A percentile compares a stretch with the other conserved stretches of the same genome.
Conservation (phyloP, 2,113 vertebrate genomes). For the Pogona vitticeps region DNA sequence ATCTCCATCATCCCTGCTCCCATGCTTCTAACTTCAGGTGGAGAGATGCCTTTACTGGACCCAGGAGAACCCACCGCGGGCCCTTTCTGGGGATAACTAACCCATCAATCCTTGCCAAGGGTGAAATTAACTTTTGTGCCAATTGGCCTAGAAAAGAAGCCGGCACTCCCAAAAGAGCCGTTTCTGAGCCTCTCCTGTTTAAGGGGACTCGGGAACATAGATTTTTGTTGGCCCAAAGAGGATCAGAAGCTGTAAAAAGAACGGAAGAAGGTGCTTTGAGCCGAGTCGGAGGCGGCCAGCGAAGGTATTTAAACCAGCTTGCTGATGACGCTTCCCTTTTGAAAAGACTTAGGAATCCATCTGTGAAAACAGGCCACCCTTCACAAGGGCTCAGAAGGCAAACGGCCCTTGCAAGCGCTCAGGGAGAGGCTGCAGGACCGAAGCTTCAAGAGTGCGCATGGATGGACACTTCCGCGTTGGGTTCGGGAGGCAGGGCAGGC, state of each 20-base stretch:
- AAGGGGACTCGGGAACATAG: not conserved
- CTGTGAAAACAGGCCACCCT: not conserved
- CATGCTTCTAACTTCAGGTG: no score
- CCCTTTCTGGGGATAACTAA: not conserved
- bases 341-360: not conserved
- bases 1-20: not conserved
- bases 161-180: not conserved
- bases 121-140: constrained; percentile 16
- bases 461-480: not conserved
- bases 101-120: not conserved
- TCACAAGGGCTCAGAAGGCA: not conserved
- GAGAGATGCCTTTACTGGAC: not conserved
- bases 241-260: not conserved
- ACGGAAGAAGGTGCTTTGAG: not conserved
- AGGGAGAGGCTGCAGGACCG: not conserved
- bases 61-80: not conserved
- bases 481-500: no score
- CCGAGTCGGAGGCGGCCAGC: not conserved
- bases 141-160: not conserved
- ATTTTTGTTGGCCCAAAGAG: not conserved
- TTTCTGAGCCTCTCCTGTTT: not conserved
- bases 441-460: not conserved
- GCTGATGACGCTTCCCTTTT: not conserved
- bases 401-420: not conserved
- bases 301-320: not conserved